A percentile compares a stretch with the other conserved stretches of the same genome.
phyloP scores from a whole-genome alignment of 2,888 invertebrate genomes.

The Melinopterus prodromus region DNA sequence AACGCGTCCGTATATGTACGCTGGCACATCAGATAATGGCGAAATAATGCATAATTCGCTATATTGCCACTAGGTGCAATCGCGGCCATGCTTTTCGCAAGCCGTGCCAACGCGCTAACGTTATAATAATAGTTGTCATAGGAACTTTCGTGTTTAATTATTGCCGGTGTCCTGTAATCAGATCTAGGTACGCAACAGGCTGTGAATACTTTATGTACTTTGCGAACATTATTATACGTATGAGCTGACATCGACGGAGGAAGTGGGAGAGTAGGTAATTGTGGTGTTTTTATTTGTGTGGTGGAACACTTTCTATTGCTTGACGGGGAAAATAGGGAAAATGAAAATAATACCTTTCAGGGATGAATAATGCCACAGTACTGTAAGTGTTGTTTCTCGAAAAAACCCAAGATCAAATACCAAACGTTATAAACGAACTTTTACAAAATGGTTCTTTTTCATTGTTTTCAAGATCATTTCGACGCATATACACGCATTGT shows the following conservation, averaged over 20 bases:
- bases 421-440: no score
- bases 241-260: background rate
- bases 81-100: background rate
- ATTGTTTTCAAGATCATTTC: no score
- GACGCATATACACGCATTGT: no score
- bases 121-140: slow-evolving; percentile 24
- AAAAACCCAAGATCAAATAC: no score
- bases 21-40: background rate
- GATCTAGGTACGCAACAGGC: slow-evolving; percentile 15
- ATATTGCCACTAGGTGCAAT: background rate
- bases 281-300: background rate
- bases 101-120: slow-evolving; percentile 8
- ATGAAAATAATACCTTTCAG: no score
- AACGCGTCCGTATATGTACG: background rate
- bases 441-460: no score
- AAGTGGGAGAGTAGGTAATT: background rate
- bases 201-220: slow-evolving; percentile 7
- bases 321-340: background rate
- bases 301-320: background rate
- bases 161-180: slow-evolving; percentile 12
- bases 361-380: no score
- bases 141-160: slow-evolving; percentile 22
- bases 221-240: background rate
- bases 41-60: slow-evolving; percentile 4
- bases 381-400: no score